A percentile compares a stretch with the other conserved stretches of the same genome.
Evolutionary conservation across 2,113 vertebrate genomes (phyloP).

Genomic region (Brachyhypopomus occidentalis): DNA sequence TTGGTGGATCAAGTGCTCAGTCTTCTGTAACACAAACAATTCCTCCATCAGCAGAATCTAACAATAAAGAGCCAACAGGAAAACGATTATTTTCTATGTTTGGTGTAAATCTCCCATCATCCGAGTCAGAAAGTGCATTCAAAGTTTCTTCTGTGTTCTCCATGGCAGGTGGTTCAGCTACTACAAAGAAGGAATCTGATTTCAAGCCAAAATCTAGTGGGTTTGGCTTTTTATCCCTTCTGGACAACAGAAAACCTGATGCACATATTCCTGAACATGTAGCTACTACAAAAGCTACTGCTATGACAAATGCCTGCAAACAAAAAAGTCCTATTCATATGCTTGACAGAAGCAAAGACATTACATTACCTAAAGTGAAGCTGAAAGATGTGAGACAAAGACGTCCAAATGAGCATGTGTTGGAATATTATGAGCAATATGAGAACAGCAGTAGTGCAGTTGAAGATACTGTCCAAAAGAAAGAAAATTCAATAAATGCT

Average conservation of each 20-base stretch:
- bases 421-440: neutral
- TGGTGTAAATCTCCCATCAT: constrained; percentile 50
- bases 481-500: neutral
- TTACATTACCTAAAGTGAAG: neutral
- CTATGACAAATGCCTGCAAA: constrained; percentile 17
- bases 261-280: constrained; percentile 46
- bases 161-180: constrained; percentile 58
- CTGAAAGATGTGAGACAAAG: constrained; percentile 31
- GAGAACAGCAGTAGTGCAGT: constrained; percentile 12
- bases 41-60: neutral
- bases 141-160: constrained; percentile 83
- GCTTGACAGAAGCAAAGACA: constrained; percentile 23
- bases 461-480: neutral
- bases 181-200: too few relatives aligned
- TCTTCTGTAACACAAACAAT: constrained; percentile 50
- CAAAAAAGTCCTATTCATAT: constrained; percentile 20
- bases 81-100: constrained; percentile 76
- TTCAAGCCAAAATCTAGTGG: constrained; percentile 71
- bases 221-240: constrained; percentile 82
- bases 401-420: constrained; percentile 2
- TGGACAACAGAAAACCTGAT: constrained; percentile 77
- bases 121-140: constrained; percentile 77
- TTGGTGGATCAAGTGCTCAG: constrained; percentile 62
- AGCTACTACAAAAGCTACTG: constrained; percentile 19
- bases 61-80: constrained; percentile 65